Evolutionary conservation across 2,113 vertebrate species (phyloP).

Genomic region (Rafetus swinhoei): DNA sequence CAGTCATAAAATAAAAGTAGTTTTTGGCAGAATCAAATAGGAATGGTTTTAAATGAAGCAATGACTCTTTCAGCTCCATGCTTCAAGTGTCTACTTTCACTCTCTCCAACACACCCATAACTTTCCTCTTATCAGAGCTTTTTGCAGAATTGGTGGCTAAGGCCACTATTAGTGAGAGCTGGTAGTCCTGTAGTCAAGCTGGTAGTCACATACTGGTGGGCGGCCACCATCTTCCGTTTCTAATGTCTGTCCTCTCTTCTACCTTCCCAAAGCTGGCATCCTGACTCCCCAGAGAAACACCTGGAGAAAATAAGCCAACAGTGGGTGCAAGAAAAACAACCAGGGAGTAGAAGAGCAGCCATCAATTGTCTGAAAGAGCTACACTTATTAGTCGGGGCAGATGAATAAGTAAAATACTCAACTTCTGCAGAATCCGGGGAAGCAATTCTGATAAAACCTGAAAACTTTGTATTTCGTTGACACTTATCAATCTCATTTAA

Average conservation of each 20-base stretch:
- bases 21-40: not conserved
- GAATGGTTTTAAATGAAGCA: not conserved
- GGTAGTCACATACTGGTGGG: not conserved
- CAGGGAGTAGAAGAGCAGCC: not conserved
- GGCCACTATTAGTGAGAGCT: not conserved
- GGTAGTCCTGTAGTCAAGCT: not conserved
- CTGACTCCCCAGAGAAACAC: not conserved
- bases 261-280: not conserved
- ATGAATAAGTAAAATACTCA: not conserved
- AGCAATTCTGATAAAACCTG: no score
- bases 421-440: not conserved
- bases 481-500: not conserved
- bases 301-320: no score
- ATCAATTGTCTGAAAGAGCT: not conserved
- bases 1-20: not conserved
- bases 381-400: not conserved
- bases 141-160: not conserved
- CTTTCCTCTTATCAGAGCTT: not conserved
- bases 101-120: no score
- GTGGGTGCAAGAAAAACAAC: not conserved
- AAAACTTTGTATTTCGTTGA: no score
- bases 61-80: not conserved
- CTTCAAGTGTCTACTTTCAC: not conserved
- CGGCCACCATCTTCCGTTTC: not conserved
- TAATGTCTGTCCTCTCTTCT: not conserved